Percentiles rank a stretch among this genome's conserved stretches.
Conservation (phyloP, 2,888 invertebrate species). For the Drosophila mulleri region DNA sequence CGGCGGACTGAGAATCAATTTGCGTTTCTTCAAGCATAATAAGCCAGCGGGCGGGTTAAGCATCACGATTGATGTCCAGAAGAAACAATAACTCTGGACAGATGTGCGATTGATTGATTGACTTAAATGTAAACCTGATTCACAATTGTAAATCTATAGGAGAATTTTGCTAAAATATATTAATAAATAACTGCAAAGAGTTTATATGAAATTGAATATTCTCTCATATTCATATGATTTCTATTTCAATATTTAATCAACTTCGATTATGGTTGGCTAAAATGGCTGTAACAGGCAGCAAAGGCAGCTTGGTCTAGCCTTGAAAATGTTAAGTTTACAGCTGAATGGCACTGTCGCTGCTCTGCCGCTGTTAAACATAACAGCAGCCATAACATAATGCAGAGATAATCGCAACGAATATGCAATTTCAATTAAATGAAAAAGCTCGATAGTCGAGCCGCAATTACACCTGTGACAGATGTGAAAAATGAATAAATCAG, state of each 20-base stretch:
- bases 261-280: no score
- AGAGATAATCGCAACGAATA: neutral
- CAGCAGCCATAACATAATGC: neutral
- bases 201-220: neutral
- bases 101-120: neutral
- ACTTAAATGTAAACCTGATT: neutral
- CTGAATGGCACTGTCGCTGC: no score
- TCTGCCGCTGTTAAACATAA: neutral
- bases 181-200: neutral
- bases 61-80: neutral
- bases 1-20: constrained; percentile 17
- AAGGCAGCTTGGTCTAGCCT: neutral
- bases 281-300: neutral
- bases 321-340: no score
- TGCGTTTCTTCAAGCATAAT: constrained; percentile 22
- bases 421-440: constrained; percentile 3
- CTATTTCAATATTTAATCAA: no score
- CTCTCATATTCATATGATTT: neutral
- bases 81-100: neutral
- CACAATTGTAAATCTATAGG: neutral
- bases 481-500: constrained; percentile 3
- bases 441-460: neutral
- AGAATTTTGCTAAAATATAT: neutral
- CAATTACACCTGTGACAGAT: constrained; percentile 6
- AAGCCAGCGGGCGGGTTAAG: constrained; percentile 15